A percentile compares a stretch with the other conserved stretches of the same genome.
phyloP scores from a whole-genome alignment of 1,140 invertebrate genomes.

The Stratiolaelaps scimitus region DNA sequence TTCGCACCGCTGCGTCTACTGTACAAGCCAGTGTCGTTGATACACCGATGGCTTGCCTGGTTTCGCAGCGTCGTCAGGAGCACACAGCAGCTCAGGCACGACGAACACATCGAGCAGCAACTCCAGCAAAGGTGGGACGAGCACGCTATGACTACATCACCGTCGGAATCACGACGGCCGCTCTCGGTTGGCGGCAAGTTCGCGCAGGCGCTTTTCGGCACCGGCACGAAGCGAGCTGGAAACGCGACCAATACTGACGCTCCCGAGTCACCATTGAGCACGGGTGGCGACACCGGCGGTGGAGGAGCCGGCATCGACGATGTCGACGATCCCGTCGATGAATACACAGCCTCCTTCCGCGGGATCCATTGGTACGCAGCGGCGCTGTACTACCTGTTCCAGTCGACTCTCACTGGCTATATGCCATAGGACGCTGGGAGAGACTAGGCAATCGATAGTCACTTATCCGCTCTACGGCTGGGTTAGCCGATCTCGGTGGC shows the following conservation, averaged over 20 bases:
- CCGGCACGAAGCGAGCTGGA: conserved; percentile 35
- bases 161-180: too few relatives aligned
- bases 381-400: conserved; percentile 52
- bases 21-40: conserved; percentile 39
- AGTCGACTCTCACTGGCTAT: not conserved
- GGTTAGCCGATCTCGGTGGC: too few relatives aligned
- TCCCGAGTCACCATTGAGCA: not conserved
- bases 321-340: conserved; percentile 24
- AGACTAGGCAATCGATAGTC: too few relatives aligned
- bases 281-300: conserved; percentile 14
- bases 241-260: conserved; percentile 31
- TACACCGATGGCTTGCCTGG: conserved; percentile 29
- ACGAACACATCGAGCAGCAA: conserved; percentile 16
- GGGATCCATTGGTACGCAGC: conserved; percentile 79
- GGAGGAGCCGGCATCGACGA: conserved; percentile 7
- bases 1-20: conserved; percentile 61
- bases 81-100: conserved; percentile 35
- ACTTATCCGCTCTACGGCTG: too few relatives aligned
- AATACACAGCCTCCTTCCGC: conserved; percentile 5
- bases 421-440: not conserved
- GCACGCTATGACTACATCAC: too few relatives aligned
- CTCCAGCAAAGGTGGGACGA: conserved; percentile 25
- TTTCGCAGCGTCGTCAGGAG: conserved; percentile 30
- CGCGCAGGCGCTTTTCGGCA: conserved; percentile 34
- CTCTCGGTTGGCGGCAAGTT: conserved; percentile 21